phyloP scores from a whole-genome alignment of 2,888 invertebrate species.

The Germaria angustata region DNA sequence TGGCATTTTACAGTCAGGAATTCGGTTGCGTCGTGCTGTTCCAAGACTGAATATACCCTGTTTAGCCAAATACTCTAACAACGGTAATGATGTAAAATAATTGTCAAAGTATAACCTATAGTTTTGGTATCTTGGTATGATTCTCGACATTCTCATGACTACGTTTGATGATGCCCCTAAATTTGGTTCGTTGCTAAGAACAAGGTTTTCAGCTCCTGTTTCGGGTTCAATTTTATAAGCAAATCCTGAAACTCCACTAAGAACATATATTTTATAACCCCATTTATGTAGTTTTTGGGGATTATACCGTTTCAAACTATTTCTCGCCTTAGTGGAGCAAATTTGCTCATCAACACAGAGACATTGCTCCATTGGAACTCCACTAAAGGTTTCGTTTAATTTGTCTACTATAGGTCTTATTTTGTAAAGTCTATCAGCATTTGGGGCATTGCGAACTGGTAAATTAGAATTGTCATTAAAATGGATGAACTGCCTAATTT shows the following conservation, averaged over 20 bases:
- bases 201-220: conserved; percentile 54
- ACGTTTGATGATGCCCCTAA: conserved; percentile 67
- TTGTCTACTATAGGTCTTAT: background rate
- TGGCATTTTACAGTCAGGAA: conserved; percentile 31
- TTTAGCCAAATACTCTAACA: conserved; percentile 71
- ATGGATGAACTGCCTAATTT: background rate
- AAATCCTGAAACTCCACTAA: conserved; percentile 64
- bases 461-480: background rate
- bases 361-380: conserved; percentile 32
- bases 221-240: conserved; percentile 61
- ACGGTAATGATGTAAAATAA: conserved; percentile 62
- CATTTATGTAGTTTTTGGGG: conserved; percentile 24
- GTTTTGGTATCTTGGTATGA: conserved; percentile 63
- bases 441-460: conserved; percentile 4
- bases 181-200: background rate
- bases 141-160: conserved; percentile 61
- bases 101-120: conserved; percentile 65
- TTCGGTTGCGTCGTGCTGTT: conserved; percentile 64
- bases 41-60: conserved; percentile 70
- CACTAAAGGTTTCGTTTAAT: background rate
- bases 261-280: conserved; percentile 65
- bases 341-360: conserved; percentile 60
- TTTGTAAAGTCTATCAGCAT: conserved; percentile 60
- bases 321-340: background rate
- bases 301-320: background rate